Evolutionary conservation across 53 echinoderm and acorn worm species (phyloP).

Genomic region (Zoroaster sp.): DNA sequence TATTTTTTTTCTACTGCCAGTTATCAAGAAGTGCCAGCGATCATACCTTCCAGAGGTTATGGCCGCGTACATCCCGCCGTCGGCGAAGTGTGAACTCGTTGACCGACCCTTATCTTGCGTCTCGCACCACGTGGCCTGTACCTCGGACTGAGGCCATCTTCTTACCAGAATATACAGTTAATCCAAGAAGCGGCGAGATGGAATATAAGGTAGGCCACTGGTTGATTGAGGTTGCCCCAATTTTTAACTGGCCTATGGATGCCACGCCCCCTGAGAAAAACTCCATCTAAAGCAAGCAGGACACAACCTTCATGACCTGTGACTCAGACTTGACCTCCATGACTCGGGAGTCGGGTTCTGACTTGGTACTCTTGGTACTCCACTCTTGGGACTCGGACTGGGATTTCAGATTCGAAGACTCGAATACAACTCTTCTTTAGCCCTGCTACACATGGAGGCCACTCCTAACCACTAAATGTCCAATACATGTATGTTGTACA

Average conservation of each 20-base stretch:
- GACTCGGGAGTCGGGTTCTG: too few relatives aligned
- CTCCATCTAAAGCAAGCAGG: too few relatives aligned
- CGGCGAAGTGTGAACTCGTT: conserved; percentile 84
- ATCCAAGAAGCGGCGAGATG: conserved; percentile 82
- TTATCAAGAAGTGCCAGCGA: conserved; percentile 94
- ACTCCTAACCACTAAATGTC: too few relatives aligned
- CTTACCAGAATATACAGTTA: conserved; percentile 95
- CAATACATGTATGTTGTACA: too few relatives aligned
- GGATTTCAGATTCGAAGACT: too few relatives aligned
- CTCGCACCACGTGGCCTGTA: conserved; percentile 93
- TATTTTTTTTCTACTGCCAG: conserved; percentile 43
- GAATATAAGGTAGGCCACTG: conserved; percentile 81
- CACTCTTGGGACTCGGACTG: too few relatives aligned
- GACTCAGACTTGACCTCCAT: too few relatives aligned
- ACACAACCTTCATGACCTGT: too few relatives aligned
- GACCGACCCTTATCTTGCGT: conserved; percentile 94
- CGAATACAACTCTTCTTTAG: too few relatives aligned
- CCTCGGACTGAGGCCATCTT: conserved; percentile 98
- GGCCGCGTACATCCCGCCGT: conserved; percentile 91
- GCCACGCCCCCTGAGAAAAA: neutral
- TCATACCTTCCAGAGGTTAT: conserved; percentile 89
- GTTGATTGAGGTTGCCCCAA: too few relatives aligned
- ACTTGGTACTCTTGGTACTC: too few relatives aligned
- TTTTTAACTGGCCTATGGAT: neutral
- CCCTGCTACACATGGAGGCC: too few relatives aligned